Conservation (phyloP, 2,113 vertebrate species). For the Amphiprion percula region DNA sequence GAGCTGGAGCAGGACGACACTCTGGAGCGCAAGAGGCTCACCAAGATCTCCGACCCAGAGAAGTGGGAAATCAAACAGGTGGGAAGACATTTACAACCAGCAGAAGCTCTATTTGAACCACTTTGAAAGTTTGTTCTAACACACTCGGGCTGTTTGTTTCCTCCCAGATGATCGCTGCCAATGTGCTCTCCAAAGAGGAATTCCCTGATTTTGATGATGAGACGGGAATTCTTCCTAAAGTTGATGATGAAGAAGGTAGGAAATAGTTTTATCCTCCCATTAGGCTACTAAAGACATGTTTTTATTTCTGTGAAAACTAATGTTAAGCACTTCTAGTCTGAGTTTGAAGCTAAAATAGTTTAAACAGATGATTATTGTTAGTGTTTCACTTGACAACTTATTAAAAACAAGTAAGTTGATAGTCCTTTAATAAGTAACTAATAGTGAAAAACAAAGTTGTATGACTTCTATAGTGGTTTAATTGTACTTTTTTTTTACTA, state of each 20-base stretch:
- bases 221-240: slow-evolving; percentile 98
- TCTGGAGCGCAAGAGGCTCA: slow-evolving; percentile 95
- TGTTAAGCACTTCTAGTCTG: too few relatives aligned
- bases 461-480: too few relatives aligned
- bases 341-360: too few relatives aligned
- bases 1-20: slow-evolving; percentile 95
- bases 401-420: too few relatives aligned
- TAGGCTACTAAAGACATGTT: background rate
- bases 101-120: background rate
- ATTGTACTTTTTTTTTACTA: too few relatives aligned
- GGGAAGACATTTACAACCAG: background rate
- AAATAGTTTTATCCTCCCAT: background rate
- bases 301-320: too few relatives aligned
- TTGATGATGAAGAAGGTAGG: slow-evolving; percentile 97
- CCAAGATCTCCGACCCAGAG: slow-evolving; percentile 97
- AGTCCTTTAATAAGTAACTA: too few relatives aligned
- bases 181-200: slow-evolving; percentile 98
- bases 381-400: background rate
- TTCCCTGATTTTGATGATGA: slow-evolving; percentile 99
- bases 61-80: slow-evolving; percentile 99
- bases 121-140: background rate
- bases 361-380: too few relatives aligned
- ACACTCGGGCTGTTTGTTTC: background rate
- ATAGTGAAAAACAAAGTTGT: too few relatives aligned
- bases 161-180: slow-evolving; percentile 97